Base-by-base conservation (phyloP, 2,797 vertebrate genomes). In the Hylomyscus alleni region DNA sequence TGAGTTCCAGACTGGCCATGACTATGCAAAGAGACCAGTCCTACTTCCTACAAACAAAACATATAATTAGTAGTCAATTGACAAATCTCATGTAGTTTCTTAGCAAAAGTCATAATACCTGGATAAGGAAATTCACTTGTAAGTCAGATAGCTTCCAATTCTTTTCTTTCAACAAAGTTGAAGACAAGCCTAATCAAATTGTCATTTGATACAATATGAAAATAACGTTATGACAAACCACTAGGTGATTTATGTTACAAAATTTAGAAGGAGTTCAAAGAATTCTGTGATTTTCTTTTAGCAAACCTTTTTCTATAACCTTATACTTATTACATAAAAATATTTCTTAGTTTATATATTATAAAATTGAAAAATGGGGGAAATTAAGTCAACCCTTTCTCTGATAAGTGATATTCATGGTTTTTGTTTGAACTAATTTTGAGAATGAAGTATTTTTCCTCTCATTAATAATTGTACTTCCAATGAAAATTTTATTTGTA, bases 141-240 rank as follows among this genome's bases (percentile, higher is more conserved):
- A 65, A 96, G 56, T 58, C 83, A 93, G 34, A 52, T 96, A 22
- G 37, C 93, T 97, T 94, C 91, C 83, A 94, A 62, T 44, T 93
- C 67, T 95, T 96, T 96, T 94, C n/a, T 65, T 65, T 72, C 40
- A 90, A 54, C 37, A 90, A 96, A 97, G 86, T 10, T 81, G 87
- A 97, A 96, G 86, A 87, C 83, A 97, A 72, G 91, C 58, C 80
- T 81, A 92, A 94, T 94, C 78, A 95, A 95, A 54, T 31, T 94
- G 77, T 89, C 60, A 95, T 89, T 91, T 94, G 83, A 58, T 26
- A 90, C n/a, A 95, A 92, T 37, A 60, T 69, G 37, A 92, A 92
- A 97, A 91, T 90, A 92, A 94, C 94, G 91, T 91, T 78, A 91
- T 77, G 77, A 77, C n/a, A 93, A 96, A 90, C 87, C 60, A 72